Base-by-base conservation (phyloP, 2,888 invertebrate genomes). In the Limulus polyphemus region DNA sequence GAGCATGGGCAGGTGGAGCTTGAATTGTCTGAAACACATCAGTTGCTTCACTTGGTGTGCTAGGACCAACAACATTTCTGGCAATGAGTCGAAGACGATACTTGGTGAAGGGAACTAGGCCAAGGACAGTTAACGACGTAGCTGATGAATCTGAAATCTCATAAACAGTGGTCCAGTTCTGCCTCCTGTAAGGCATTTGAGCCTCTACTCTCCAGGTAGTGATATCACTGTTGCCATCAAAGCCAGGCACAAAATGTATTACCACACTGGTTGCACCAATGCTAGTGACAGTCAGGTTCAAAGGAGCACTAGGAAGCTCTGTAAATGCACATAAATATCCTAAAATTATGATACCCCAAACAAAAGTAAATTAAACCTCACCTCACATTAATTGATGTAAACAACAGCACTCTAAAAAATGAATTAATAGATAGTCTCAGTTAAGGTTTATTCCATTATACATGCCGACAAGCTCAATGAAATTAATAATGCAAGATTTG, bases 221-320 rank as follows among this genome's bases (percentile, higher is more conserved):
- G 69, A 99, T 98, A 1, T 94, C 94, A 0, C 98, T 94, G 70
- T 98, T 97, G 9, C 99, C 99, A 77, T 97, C 94, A 75, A 93
- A 98, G 7, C 95, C 93, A 1, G 97, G 97, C 2, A 90, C 90
- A 75, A 99, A 99, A 78, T 97, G 95, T 48, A 99, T 80, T 55
- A 93, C 85, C 0, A 94, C 95, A 1, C 93, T 93, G 76, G 92
- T 90, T 0, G 95, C 90, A 74, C 88, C 89, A 67, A 98, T 92
- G 75, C 97, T 94, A 13, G 93, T 92, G 11, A 98, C 81, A 0
- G 91, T 94, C 58, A 99, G 79, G 75, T 87, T 88, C 1, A 86
- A 84, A 0, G 98, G 97, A 3, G 95, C 87, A 70, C 85, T 84
- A 0, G 99, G 99, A 49, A 94, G 77, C 47, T 95, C 97, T 46